These are phyloP conservation scores for Carettochelys insculpta DNA, from an alignment of 2,113 vertebrate species.

Conservation along the genomic window DNA sequence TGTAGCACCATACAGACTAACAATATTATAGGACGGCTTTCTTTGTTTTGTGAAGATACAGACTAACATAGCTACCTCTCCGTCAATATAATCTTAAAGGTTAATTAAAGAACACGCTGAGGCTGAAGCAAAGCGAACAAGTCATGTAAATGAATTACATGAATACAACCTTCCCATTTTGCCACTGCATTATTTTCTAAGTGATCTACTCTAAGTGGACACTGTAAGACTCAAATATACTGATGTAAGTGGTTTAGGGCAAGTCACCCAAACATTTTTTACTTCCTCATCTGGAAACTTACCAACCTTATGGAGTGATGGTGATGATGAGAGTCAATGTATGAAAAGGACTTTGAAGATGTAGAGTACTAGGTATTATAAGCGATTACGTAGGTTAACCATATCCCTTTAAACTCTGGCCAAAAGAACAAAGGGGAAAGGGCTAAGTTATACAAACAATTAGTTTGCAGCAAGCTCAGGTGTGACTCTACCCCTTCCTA, in stretches of 20 bases:
- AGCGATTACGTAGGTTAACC: background rate
- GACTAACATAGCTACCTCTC: no score
- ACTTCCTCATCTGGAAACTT: background rate
- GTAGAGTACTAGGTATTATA: background rate
- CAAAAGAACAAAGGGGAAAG: background rate
- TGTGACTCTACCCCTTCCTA: background rate
- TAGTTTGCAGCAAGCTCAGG: background rate
- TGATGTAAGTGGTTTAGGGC: background rate
- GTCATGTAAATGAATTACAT: background rate
- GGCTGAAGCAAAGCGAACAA: background rate
- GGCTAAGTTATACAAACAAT: background rate
- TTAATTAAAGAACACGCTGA: background rate
- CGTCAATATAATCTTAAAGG: background rate
- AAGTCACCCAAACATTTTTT: background rate
- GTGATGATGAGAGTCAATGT: background rate
- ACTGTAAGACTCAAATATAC: background rate
- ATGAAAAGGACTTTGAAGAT: background rate
- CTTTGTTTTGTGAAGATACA: no score
- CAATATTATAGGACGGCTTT: no score
- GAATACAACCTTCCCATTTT: background rate
- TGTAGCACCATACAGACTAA: no score
- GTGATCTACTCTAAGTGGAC: background rate
- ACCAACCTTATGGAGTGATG: background rate
- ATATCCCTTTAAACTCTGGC: background rate
- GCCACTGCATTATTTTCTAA: background rate